Evolutionary conservation across 2,113 vertebrate species (phyloP).

Genomic region (Falco punctatus): DNA sequence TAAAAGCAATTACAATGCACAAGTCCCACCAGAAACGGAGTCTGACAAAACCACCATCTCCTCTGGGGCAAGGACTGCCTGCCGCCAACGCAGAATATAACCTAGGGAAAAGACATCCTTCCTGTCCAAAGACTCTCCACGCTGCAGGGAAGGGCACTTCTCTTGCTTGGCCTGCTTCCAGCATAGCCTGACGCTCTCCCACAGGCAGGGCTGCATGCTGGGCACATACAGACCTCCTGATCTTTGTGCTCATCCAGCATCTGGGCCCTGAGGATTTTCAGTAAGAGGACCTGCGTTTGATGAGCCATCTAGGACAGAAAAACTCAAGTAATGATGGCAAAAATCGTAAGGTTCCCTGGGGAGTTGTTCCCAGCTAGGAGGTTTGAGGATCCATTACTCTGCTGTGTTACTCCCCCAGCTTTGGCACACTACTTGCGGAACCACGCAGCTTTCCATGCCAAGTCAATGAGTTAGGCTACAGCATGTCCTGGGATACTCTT

Average conservation of each 20-base stretch:
- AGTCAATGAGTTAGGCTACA: neutral
- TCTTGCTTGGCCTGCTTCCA: neutral
- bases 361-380: neutral
- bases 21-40: neutral
- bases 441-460: neutral
- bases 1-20: neutral
- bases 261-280: neutral
- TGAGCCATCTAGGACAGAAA: neutral
- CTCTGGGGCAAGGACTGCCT: neutral
- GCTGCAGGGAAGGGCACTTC: neutral
- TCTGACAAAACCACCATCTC: neutral
- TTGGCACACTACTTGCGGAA: neutral
- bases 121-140: neutral
- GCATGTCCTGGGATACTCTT: neutral
- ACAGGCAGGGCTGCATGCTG: neutral
- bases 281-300: neutral
- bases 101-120: neutral
- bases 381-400: neutral
- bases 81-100: accelerated
- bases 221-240: neutral
- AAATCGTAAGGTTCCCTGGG: neutral
- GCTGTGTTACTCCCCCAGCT: neutral
- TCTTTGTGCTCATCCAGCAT: neutral
- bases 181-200: neutral
- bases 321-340: neutral